These are phyloP conservation scores for Rhingia campestris DNA, from an alignment of 2,888 invertebrate species.

Conservation along the genomic window DNA sequence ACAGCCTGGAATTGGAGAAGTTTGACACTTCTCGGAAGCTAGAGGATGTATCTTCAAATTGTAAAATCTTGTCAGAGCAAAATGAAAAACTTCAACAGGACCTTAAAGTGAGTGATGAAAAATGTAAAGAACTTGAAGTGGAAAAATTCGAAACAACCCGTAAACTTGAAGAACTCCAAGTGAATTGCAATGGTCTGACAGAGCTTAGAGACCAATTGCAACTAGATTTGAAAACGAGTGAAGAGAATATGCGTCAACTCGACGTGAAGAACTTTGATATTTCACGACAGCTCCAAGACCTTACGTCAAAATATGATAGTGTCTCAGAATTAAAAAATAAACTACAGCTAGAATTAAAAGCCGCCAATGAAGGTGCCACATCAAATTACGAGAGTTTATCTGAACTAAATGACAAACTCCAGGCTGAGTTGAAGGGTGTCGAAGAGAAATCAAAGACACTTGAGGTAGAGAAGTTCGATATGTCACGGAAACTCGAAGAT, in stretches of 20 bases:
- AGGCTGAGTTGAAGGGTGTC: slow-evolving; percentile 69
- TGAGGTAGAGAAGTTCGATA: slow-evolving; percentile 79
- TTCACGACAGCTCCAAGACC: slow-evolving; percentile 84
- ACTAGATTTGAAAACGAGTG: slow-evolving; percentile 85
- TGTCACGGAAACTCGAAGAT: slow-evolving; percentile 76
- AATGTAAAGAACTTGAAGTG: slow-evolving; percentile 82
- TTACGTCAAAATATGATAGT: slow-evolving; percentile 78
- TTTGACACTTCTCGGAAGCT: slow-evolving; percentile 76
- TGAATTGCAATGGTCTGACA: slow-evolving; percentile 85
- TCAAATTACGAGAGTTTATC: slow-evolving; percentile 79
- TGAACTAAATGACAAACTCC: slow-evolving; percentile 63
- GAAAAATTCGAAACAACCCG: slow-evolving; percentile 76
- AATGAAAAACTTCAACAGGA: slow-evolving; percentile 81
- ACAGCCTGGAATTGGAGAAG: slow-evolving; percentile 78
- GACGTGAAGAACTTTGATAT: slow-evolving; percentile 82
- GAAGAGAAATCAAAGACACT: slow-evolving; percentile 73
- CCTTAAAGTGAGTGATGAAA: slow-evolving; percentile 82
- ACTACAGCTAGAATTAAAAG: slow-evolving; percentile 77
- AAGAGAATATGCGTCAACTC: slow-evolving; percentile 84
- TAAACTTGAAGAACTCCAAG: slow-evolving; percentile 82
- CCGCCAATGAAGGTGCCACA: slow-evolving; percentile 80
- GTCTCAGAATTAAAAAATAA: slow-evolving; percentile 77
- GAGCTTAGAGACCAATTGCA: slow-evolving; percentile 85
- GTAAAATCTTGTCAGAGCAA: slow-evolving; percentile 75
- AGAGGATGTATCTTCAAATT: slow-evolving; percentile 75